A percentile compares a stretch with the other conserved stretches of the same genome.
Evolutionary conservation across 2,888 invertebrate species (phyloP).

Genomic region (Ditula angustiorana): DNA sequence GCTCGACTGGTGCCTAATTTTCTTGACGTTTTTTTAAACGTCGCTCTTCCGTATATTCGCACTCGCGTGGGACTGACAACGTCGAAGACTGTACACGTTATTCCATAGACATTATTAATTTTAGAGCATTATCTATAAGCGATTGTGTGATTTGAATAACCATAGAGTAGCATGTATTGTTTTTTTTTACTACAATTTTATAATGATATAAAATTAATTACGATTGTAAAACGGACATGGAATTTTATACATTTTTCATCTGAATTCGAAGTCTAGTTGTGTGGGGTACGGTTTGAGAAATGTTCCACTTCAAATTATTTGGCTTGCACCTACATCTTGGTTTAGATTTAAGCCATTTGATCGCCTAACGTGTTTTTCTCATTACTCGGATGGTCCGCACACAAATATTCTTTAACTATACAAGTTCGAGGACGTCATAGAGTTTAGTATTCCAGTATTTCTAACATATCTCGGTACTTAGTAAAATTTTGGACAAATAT

Average conservation of each 20-base stretch:
- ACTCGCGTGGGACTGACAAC: slow-evolving; percentile 55
- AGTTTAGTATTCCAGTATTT: slow-evolving; percentile 23
- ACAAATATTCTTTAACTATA: not conserved
- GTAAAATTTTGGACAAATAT: slow-evolving; percentile 35
- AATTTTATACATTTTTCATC: slow-evolving; percentile 26
- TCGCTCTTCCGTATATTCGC: slow-evolving; percentile 35
- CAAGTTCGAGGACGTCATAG: not conserved
- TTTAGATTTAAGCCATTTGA: slow-evolving; percentile 33
- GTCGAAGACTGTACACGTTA: slow-evolving; percentile 65
- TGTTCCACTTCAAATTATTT: slow-evolving; percentile 1
- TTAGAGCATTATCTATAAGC: slow-evolving; percentile 59
- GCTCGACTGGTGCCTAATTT: slow-evolving; percentile 67
- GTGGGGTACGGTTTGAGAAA: slow-evolving; percentile 18
- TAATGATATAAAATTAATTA: slow-evolving; percentile 27
- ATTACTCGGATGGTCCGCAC: slow-evolving; percentile 13
- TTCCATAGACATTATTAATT: slow-evolving; percentile 58
- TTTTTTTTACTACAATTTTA: slow-evolving; percentile 46
- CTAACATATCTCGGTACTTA: slow-evolving; percentile 29
- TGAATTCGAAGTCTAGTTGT: not conserved
- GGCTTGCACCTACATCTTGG: slow-evolving; percentile 35
- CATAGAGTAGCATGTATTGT: slow-evolving; percentile 53
- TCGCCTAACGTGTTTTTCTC: slow-evolving; percentile 13
- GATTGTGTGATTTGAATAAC: slow-evolving; percentile 69
- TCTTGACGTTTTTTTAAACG: slow-evolving; percentile 49
- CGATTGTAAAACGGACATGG: slow-evolving; percentile 27